Evolutionary conservation across 2,888 invertebrate genomes (phyloP).

Genomic region (Drosophila acutilabella): DNA sequence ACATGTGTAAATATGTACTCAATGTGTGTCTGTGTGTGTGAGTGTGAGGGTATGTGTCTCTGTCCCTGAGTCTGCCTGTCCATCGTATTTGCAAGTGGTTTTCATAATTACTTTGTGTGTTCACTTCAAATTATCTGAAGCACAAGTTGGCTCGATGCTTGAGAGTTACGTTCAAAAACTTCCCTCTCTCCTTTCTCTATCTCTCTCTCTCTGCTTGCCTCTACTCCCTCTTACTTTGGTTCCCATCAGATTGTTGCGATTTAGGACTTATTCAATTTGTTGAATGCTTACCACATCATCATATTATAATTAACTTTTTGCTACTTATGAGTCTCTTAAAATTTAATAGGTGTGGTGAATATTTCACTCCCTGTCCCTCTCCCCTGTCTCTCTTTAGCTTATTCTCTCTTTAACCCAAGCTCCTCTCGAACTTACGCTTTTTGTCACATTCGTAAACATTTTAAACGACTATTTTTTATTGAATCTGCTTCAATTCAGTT

Average conservation of each 20-base stretch:
- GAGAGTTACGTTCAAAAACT: conserved; percentile 23
- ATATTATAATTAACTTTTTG: conserved; percentile 45
- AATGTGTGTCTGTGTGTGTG: conserved; percentile 13
- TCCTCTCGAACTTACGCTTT: background rate
- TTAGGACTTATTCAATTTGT: conserved; percentile 62
- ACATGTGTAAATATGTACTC: conserved; percentile 61
- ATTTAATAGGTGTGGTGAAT: background rate
- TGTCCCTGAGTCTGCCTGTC: conserved; percentile 36
- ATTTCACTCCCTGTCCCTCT: background rate
- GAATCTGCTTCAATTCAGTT: background rate
- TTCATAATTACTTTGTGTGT: conserved; percentile 79
- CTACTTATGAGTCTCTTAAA: background rate
- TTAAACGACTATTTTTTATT: background rate
- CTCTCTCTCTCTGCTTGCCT: background rate
- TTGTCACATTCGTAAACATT: conserved; percentile 11
- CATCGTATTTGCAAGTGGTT: conserved; percentile 74
- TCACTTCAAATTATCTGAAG: conserved; percentile 63
- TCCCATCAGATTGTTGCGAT: conserved; percentile 24
- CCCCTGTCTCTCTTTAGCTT: background rate
- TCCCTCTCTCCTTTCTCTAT: background rate
- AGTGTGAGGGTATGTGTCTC: conserved; percentile 13
- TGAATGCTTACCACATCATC: conserved; percentile 57
- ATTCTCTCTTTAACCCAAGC: background rate
- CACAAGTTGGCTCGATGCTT: conserved; percentile 47
- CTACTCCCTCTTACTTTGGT: background rate